Evolutionary conservation across 2,113 vertebrate genomes (phyloP).

Genomic region (Cyprinus carpio): DNA sequence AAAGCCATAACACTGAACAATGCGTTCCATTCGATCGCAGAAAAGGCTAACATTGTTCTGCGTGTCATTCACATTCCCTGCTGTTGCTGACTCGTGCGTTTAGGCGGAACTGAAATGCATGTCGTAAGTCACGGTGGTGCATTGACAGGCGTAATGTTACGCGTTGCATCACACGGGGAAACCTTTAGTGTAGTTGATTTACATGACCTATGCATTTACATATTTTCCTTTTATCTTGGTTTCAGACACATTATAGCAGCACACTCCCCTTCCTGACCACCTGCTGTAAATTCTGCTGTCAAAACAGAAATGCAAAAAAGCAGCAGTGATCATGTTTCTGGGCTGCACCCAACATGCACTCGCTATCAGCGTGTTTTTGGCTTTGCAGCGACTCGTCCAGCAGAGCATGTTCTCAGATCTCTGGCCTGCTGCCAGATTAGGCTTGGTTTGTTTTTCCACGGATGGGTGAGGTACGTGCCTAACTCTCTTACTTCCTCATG

Average conservation of each 20-base stretch:
- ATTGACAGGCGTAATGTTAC: neutral
- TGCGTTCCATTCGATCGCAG: neutral
- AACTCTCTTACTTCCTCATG: slow-evolving; percentile 86
- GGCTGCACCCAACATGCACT: neutral
- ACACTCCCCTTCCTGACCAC: neutral
- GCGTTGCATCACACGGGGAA: neutral
- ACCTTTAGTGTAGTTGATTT: neutral
- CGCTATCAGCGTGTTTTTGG: slow-evolving; percentile 1
- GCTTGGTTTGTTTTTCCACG: slow-evolving; percentile 75
- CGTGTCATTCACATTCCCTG: slow-evolving; percentile 19
- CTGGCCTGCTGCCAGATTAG: slow-evolving; percentile 67
- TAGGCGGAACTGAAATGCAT: slow-evolving; percentile 43
- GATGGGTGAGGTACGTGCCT: slow-evolving; percentile 81
- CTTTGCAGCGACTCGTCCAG: neutral
- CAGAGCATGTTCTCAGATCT: slow-evolving; percentile 55
- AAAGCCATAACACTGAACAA: neutral
- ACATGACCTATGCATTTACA: neutral
- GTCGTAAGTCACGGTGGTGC: slow-evolving; percentile 42
- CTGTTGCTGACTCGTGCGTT: slow-evolving; percentile 40
- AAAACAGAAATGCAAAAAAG: slow-evolving; percentile 9
- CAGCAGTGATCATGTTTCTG: neutral
- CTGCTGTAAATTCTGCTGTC: slow-evolving; percentile 9
- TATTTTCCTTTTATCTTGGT: neutral
- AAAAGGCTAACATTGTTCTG: slow-evolving; percentile 43
- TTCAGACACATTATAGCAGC: neutral